A percentile compares a stretch with the other conserved stretches of the same genome.
Evolutionary conservation across 2,113 vertebrate species (phyloP).

Genomic region (Lethenteron reissneri): DNA sequence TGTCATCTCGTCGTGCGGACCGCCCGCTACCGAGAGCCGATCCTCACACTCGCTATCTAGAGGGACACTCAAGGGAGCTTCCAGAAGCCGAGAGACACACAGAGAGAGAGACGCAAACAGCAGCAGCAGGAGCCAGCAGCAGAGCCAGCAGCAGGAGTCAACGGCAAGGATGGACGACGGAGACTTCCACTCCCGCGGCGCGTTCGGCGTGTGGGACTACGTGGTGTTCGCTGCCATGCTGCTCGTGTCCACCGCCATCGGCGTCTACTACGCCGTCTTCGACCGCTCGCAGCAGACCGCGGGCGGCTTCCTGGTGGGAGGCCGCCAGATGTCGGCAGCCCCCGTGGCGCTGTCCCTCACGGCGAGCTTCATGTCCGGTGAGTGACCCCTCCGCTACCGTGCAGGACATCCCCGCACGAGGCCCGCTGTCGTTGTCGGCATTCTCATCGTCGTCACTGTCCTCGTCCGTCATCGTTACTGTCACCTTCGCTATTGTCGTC

Average conservation of each 20-base stretch:
- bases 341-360: slow-evolving; percentile 64
- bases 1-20: too few relatives aligned
- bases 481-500: too few relatives aligned
- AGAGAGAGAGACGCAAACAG: too few relatives aligned
- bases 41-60: too few relatives aligned
- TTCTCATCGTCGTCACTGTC: too few relatives aligned
- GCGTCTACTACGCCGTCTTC: slow-evolving; percentile 45
- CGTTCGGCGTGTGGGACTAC: slow-evolving; percentile 50
- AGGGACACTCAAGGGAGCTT: too few relatives aligned
- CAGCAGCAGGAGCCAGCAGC: too few relatives aligned
- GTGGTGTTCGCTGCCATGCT: slow-evolving; percentile 58
- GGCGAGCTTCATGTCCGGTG: slow-evolving; percentile 82
- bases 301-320: slow-evolving; percentile 53
- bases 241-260: slow-evolving; percentile 44
- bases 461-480: too few relatives aligned
- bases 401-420: slow-evolving; percentile 50
- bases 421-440: slow-evolving; percentile 7
- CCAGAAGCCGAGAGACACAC: too few relatives aligned
- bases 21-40: too few relatives aligned
- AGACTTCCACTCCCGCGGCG: slow-evolving; percentile 5
- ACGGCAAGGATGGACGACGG: too few relatives aligned
- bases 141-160: too few relatives aligned
- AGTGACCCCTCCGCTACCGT: slow-evolving; percentile 27
- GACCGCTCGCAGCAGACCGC: slow-evolving; percentile 32
- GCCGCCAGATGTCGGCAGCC: slow-evolving; percentile 41